These are phyloP conservation scores for Acrobasis consociella DNA, from an alignment of 2,888 invertebrate species.

Conservation along the genomic window DNA sequence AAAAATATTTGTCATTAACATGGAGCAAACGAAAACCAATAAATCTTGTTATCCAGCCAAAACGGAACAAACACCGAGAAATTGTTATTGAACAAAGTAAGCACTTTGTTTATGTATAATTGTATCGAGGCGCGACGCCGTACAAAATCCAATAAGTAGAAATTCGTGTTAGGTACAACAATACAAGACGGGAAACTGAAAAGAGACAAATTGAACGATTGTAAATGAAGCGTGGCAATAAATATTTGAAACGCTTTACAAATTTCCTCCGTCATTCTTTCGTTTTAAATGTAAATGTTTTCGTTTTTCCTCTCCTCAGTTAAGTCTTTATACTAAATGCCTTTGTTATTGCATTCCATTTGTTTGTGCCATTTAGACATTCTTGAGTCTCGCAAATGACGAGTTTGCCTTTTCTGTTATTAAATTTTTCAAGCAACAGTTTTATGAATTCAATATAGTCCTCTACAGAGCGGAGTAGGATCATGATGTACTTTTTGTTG, in stretches of 20 bases:
- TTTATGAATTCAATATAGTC: too few species aligned
- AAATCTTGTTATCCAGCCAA: not conserved
- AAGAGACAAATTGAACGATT: constrained; percentile 34
- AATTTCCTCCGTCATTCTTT: constrained; percentile 38
- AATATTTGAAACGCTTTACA: constrained; percentile 37
- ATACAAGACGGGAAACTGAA: constrained; percentile 27
- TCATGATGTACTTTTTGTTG: too few species aligned
- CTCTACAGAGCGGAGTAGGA: too few species aligned
- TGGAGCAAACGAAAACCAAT: not conserved
- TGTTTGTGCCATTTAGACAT: constrained; percentile 25
- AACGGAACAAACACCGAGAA: not conserved
- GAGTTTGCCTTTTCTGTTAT: not conserved
- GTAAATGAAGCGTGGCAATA: constrained; percentile 35
- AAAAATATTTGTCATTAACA: too few species aligned
- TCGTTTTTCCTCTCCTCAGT: constrained; percentile 24
- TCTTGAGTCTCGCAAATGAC: constrained; percentile 13
- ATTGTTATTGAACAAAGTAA: not conserved
- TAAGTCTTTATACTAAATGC: constrained; percentile 31
- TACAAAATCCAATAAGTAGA: constrained; percentile 24
- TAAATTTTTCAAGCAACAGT: not conserved
- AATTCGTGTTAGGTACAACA: constrained; percentile 26
- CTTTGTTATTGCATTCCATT: constrained; percentile 31
- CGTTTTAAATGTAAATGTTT: constrained; percentile 30
- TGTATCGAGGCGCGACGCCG: not conserved
- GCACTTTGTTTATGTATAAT: constrained; percentile 1